Evolutionary conservation across 2,113 vertebrate genomes (phyloP).

Genomic region (Strix aluco): DNA sequence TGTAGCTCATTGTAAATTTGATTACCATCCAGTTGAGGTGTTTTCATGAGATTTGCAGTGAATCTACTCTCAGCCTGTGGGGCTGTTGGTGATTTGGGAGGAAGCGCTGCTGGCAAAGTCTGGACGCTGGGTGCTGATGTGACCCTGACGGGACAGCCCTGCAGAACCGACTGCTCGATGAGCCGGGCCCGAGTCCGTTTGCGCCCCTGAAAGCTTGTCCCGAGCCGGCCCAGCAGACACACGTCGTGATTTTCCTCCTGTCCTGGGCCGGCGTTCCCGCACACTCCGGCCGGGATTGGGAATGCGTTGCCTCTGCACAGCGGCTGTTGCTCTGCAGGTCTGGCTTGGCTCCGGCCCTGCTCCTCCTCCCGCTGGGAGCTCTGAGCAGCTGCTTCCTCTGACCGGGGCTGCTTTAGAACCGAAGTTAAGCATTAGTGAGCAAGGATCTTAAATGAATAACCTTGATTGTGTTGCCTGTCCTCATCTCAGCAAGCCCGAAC

Average conservation of each 20-base stretch:
- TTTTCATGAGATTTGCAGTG: rapidly evolving
- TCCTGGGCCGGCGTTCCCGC: rapidly evolving
- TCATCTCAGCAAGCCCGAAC: background rate
- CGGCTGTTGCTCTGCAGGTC: background rate
- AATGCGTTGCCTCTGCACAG: rapidly evolving
- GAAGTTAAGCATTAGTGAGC: background rate
- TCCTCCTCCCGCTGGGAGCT: background rate
- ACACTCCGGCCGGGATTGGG: rapidly evolving
- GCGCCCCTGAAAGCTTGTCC: background rate
- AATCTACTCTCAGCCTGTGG: background rate
- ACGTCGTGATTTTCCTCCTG: background rate
- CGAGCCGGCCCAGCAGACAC: background rate
- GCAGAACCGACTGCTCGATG: rapidly evolving
- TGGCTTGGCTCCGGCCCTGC: background rate
- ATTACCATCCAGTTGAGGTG: background rate
- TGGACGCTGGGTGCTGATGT: rapidly evolving
- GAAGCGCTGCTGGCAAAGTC: too few species aligned
- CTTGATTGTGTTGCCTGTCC: background rate
- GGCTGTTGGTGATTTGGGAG: background rate
- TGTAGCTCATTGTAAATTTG: background rate
- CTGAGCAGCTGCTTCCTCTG: background rate
- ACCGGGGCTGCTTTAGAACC: background rate
- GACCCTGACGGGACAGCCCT: background rate
- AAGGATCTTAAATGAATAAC: background rate
- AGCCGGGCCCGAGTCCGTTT: rapidly evolving